Evolutionary conservation across 2,888 invertebrate species (phyloP).

Genomic region (Drosophila subquinaria): DNA sequence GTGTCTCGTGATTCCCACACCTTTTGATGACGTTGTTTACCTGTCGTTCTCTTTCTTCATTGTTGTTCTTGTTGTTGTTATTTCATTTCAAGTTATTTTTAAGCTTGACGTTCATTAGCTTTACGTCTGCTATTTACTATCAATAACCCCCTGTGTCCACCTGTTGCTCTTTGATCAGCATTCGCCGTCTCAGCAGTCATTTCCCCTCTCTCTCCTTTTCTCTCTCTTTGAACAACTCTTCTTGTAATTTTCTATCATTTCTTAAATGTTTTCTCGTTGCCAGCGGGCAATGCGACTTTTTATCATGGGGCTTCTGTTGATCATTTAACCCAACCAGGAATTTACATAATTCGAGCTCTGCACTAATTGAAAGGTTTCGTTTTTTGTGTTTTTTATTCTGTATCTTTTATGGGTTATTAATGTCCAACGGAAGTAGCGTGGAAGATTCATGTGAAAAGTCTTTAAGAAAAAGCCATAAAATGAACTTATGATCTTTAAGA

Average conservation of each 20-base stretch:
- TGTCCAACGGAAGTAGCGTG: constrained; percentile 50
- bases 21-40: constrained; percentile 37
- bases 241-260: constrained; percentile 40
- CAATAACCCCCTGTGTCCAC: constrained; percentile 43
- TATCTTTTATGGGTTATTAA: constrained; percentile 17
- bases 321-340: constrained; percentile 22
- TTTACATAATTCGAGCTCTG: constrained; percentile 47
- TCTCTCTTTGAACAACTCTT: constrained; percentile 9
- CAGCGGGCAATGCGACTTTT: neutral
- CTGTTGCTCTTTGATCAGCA: constrained; percentile 54
- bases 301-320: constrained; percentile 29
- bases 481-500: neutral
- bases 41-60: constrained; percentile 30
- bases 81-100: constrained; percentile 52
- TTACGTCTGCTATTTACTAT: constrained; percentile 33
- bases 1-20: constrained; percentile 58
- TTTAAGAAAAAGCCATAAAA: constrained; percentile 21
- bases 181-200: constrained; percentile 19
- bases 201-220: constrained; percentile 2
- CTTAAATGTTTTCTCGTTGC: constrained; percentile 28
- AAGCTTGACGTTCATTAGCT: constrained; percentile 67
- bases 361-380: constrained; percentile 54
- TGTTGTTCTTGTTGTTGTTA: constrained; percentile 5
- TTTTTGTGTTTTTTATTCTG: neutral
- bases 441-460: constrained; percentile 13